Base-by-base conservation (phyloP, 2,797 vertebrate species). In the Rhinatrema bivittatum region DNA sequence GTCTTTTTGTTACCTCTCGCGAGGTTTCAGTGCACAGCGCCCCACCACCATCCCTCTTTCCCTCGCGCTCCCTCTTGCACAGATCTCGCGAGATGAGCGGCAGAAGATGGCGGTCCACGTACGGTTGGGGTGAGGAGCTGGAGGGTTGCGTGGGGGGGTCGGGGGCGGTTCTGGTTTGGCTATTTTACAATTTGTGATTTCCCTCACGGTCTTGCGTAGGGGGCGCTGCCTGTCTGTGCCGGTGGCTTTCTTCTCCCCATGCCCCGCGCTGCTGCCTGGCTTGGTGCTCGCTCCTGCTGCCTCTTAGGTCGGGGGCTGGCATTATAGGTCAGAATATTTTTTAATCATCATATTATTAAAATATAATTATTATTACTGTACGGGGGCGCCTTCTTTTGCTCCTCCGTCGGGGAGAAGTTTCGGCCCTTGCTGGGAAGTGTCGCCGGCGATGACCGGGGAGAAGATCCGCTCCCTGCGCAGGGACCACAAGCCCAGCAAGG, bases 401-500 rank as follows among this genome's bases (percentile, higher is more conserved):
- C n/a, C n/a, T n/a, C n/a, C n/a, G 31, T 56, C 40, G 25, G 48
- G 50, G n/a, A n/a, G n/a, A n/a, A 62, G 45, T 16, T 47, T 42
- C 37, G 35, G 26, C 17, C 36, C 16, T 20, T 9, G 14, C 30
- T 25, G 11, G 50, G 41, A 45, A 42, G 43, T 36, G 50, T 60
- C 50, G 68, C 66, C 44, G 66, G 75, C 74, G 44, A 97, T 95
- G 93, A 97, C 94, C 68, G 93, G 93, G 53, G 94, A 96, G 86
- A 97, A 97, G 88, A 82, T 94, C 71, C 93, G 91, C 79, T 91
- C 92, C 45, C 74, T 91, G 72, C 90, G 89, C 53, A 89, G 91
- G 74, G 90, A 95, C 69, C 90, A 89, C 48, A 89, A 91, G 58
- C 88, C 90, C 45, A 87, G 81, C 78, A 93, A 93, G 57, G 87